Base-by-base conservation (phyloP, 2,888 invertebrate species). In the Plagodis dolabraria region DNA sequence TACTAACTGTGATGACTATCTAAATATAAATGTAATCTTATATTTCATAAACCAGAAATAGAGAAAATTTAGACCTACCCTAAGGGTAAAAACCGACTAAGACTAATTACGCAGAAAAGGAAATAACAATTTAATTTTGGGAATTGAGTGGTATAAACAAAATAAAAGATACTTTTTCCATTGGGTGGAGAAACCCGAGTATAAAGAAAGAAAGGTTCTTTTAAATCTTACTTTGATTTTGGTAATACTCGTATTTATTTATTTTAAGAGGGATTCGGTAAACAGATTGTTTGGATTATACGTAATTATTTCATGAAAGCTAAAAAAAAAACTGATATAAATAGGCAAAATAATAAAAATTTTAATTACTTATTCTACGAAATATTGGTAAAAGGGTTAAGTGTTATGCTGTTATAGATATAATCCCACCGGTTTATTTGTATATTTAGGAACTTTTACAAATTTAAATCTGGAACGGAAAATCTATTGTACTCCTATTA, bases 81-180 rank as follows among this genome's bases (percentile, higher is more conserved):
- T 63, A 52, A 38, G 51, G 56, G 58, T 40, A 48, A 54, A 44
- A 64, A 64, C 60, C 66, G 70, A 71, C 69, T 71, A 56, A 69
- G 69, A 74, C 66, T 76, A 74, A 78, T 75, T 71, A 73, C 68
- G 43, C 53, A 47, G 55, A 65, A 40, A 68, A 70, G 67, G 73
- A 71, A 70, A 70, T 70, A 66, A 42, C 63, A 68, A 70, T 74
- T 69, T 67, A 65, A 72, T 77, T 74, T 70, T 47, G 47, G 47
- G 52, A 58, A 68, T 65, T 59, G 60, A 63, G 61, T 47, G 57
- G 57, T 59, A 59, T 54, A 50, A 52, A 12, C 45, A 57, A 65
- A 53, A 64, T 53, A 58, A 58, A 61, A 60, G 58, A 60, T 59
- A 61, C 48, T 58, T 49, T n/a, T 35, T 54, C 60, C 53, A 53